Percentiles rank a stretch among this genome's conserved stretches.
Evolutionary conservation across 2,113 vertebrate species (phyloP).

Genomic region (Tragelaphus imberbis): DNA sequence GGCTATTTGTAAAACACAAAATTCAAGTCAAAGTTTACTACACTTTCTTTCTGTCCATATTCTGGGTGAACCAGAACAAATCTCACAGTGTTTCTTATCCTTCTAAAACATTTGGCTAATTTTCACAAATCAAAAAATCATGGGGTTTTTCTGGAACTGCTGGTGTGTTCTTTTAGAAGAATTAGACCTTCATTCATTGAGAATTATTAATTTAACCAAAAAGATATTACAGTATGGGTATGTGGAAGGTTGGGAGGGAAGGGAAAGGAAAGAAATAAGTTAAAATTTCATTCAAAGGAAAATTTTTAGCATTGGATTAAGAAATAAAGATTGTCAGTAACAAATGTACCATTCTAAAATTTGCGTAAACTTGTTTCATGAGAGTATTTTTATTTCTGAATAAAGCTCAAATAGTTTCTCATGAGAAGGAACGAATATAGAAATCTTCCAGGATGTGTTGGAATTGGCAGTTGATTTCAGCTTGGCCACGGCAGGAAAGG

Average conservation of each 20-base stretch:
- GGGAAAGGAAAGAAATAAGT: not conserved
- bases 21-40: not conserved
- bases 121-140: slow-evolving; percentile 20
- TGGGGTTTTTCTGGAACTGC: not conserved
- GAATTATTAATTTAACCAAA: not conserved
- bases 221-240: not conserved
- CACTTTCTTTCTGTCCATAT: slow-evolving; percentile 11
- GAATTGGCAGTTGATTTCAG: not conserved
- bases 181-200: not conserved
- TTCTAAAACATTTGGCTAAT: slow-evolving; percentile 20
- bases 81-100: not conserved
- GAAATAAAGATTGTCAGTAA: not conserved
- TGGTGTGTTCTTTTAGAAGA: not conserved
- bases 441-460: not conserved
- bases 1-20: not conserved
- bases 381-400: slow-evolving; percentile 10
- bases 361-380: not conserved
- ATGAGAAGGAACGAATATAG: not conserved
- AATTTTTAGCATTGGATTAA: not conserved
- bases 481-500: not conserved
- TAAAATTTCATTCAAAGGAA: slow-evolving; percentile 19
- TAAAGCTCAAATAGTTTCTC: not conserved
- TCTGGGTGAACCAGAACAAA: not conserved
- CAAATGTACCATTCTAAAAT: not conserved
- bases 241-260: not conserved